These are phyloP conservation scores for Eumeta japonica DNA, from an alignment of 1,140 invertebrate genomes.

Conservation along the genomic window DNA sequence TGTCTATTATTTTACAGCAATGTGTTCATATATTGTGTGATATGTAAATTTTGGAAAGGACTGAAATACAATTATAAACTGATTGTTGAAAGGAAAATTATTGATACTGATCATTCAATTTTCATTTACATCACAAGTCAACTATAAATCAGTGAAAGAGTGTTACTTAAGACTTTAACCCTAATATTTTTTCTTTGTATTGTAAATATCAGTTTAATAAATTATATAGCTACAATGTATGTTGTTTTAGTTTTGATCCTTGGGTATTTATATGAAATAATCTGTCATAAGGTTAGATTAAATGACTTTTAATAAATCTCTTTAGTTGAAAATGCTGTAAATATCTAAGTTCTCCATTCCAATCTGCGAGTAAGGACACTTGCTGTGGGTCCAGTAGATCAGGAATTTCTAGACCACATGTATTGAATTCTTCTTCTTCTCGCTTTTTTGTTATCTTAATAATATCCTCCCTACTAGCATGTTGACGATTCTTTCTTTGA, in stretches of 20 bases:
- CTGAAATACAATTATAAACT: no score
- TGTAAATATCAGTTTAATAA: slow-evolving; percentile 21
- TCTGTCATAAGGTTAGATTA: slow-evolving; percentile 25
- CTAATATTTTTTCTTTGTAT: no score
- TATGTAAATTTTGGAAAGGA: no score
- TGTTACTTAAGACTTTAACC: no score
- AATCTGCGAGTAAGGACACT: slow-evolving; percentile 61
- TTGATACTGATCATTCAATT: no score
- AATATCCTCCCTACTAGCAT: slow-evolving; percentile 72
- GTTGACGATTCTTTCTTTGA: slow-evolving; percentile 68
- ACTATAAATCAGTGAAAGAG: no score
- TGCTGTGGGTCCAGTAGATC: slow-evolving; percentile 62
- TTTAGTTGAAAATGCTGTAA: slow-evolving; percentile 67
- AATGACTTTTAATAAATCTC: slow-evolving; percentile 57
- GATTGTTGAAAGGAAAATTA: no score
- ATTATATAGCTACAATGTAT: slow-evolving; percentile 16
- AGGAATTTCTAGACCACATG: slow-evolving; percentile 72
- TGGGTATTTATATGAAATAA: slow-evolving; percentile 5
- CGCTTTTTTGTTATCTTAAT: slow-evolving; percentile 69
- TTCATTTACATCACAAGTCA: no score
- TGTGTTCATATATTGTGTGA: no score
- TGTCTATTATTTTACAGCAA: no score
- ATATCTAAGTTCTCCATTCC: slow-evolving; percentile 67
- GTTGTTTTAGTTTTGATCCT: slow-evolving; percentile 1
- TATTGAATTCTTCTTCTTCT: slow-evolving; percentile 69